Conservation (phyloP, 2,888 invertebrate species). For the Marronus borbonicus region DNA sequence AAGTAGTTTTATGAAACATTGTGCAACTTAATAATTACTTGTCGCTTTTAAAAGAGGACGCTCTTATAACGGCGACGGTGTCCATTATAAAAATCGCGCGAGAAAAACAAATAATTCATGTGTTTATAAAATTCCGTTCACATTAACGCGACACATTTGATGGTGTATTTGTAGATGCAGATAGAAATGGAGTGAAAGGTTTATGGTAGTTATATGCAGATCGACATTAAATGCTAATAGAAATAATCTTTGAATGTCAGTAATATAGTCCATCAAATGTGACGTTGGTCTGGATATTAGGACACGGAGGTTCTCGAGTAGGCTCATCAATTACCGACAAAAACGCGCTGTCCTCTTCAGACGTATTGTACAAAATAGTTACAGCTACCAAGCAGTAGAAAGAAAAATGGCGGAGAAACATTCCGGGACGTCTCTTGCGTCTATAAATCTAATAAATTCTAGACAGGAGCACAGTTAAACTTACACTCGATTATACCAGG, state of each 20-base stretch:
- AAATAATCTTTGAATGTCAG: neutral
- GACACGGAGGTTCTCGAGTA: too few species aligned
- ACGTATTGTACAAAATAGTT: too few species aligned
- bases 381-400: too few species aligned
- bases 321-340: too few species aligned
- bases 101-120: conserved; percentile 2
- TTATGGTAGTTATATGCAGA: neutral
- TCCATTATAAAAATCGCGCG: conserved; percentile 1
- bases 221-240: neutral
- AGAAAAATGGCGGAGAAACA: too few species aligned
- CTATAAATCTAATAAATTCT: too few species aligned
- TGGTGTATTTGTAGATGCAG: neutral
- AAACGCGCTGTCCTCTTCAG: too few species aligned
- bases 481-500: too few species aligned
- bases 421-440: too few species aligned
- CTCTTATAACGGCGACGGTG: neutral
- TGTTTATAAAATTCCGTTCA: conserved; percentile 15
- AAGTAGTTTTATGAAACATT: conserved; percentile 21
- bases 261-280: too few species aligned
- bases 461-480: too few species aligned
- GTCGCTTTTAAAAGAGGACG: neutral
- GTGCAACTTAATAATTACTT: conserved; percentile 15
- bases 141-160: conserved; percentile 10
- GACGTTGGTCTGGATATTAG: too few species aligned
- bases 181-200: conserved; percentile 6